Conservation (phyloP, 2,888 invertebrate genomes). For the Erpobdella octoculata region DNA sequence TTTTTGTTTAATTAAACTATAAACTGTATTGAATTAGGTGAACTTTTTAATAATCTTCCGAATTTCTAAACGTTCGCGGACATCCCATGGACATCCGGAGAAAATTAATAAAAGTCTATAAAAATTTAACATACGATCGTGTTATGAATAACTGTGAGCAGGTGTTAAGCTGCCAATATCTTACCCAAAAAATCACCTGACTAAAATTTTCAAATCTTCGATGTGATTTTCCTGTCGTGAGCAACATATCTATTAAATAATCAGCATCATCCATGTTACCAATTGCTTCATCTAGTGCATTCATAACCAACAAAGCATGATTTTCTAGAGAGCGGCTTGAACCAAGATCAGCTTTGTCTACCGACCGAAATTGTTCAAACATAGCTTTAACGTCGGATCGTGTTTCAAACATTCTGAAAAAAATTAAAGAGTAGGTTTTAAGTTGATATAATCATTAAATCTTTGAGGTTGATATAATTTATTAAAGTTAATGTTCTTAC, state of each 20-base stretch:
- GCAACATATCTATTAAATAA: constrained; percentile 71
- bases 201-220: constrained; percentile 76
- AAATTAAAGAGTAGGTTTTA: too few relatives aligned
- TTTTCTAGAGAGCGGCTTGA: constrained; percentile 73
- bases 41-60: not conserved
- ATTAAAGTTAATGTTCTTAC: constrained; percentile 27
- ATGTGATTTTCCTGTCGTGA: constrained; percentile 75
- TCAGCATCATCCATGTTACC: constrained; percentile 75
- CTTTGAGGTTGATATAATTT: too few relatives aligned
- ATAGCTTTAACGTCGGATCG: constrained; percentile 66
- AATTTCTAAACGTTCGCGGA: not conserved
- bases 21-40: too few relatives aligned
- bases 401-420: constrained; percentile 70
- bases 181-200: constrained; percentile 82
- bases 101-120: too few relatives aligned
- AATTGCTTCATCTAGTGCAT: constrained; percentile 77
- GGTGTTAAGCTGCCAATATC: too few relatives aligned
- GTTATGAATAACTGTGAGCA: too few relatives aligned
- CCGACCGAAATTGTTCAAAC: constrained; percentile 62
- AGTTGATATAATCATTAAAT: too few relatives aligned
- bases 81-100: too few relatives aligned
- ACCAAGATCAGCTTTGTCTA: constrained; percentile 71
- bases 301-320: constrained; percentile 77
- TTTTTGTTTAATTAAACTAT: too few relatives aligned
- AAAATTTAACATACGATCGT: too few relatives aligned